Base-by-base conservation (phyloP, 2,888 invertebrate genomes). In the Anarsia innoxiella region DNA sequence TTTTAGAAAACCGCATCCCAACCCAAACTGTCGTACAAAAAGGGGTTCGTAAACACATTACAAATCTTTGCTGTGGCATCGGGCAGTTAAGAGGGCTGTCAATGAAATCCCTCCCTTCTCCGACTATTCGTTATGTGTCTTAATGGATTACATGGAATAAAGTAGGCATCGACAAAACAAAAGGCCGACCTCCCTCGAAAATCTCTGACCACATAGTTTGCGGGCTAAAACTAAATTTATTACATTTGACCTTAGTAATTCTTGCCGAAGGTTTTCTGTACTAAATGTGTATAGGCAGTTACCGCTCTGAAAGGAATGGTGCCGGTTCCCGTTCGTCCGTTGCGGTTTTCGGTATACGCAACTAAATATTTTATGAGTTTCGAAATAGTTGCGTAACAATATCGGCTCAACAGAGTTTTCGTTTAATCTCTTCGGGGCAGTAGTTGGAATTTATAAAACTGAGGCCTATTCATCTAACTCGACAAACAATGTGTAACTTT, bases 221-320 rank as follows among this genome's bases (percentile, higher is more conserved):
- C 62, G 63, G 72, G 64, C 77, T 76, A 73, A 80, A 83, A 80
- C 76, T 76, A 82, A 82, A 82, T 83, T 82, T 82, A 82, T 83
- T 82, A 78, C 80, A 56, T 80, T 77, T 79, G 78, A 78, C 80
- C 82, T 82, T 76, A 76, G 79, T 78, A 76, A 78, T 77, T 78
- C 80, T 77, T 74, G 69, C 66, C 67, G 65, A 68, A 75, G 77
- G 76, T 76, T 76, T 76, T 75, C 72, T 68, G 69, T 72, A 62
- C 68, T 68, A 66, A 71, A 73, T 68, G 68, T 66, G 66, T 74
- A 69, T 70, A 73, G 72, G 66, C 65, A 67, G 75, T 70, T 70
- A 68, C 66, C 65, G 71, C 66, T 75, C 78, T 75, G 63, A 76
- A 74, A 78, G 75, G 75, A 69, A 71, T 57, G 56, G 58, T 55